Conservation (phyloP, 1,140 invertebrate species). For the Gryon sp. region DNA sequence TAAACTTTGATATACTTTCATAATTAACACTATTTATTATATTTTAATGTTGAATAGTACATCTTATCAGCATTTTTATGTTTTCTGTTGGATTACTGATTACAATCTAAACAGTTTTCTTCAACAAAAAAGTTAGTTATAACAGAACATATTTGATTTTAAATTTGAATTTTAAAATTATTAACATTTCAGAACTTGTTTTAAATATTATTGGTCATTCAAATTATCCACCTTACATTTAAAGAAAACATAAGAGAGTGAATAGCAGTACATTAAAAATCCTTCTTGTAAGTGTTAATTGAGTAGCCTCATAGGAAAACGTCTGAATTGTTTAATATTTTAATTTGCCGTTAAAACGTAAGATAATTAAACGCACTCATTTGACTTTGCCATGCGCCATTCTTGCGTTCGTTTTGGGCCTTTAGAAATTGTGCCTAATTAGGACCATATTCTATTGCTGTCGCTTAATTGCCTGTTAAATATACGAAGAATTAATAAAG, state of each 20-base stretch:
- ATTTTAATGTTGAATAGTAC: too few relatives aligned
- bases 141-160: too few relatives aligned
- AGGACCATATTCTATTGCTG: slow-evolving; percentile 50
- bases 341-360: slow-evolving; percentile 24
- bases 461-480: slow-evolving; percentile 58
- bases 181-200: too few relatives aligned
- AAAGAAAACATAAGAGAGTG: too few relatives aligned
- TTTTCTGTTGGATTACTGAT: too few relatives aligned
- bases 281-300: slow-evolving; percentile 23
- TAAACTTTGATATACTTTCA: too few relatives aligned
- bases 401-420: slow-evolving; percentile 48
- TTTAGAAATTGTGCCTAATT: slow-evolving; percentile 47
- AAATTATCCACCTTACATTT: neutral
- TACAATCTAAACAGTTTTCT: too few relatives aligned
- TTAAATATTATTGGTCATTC: neutral
- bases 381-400: slow-evolving; percentile 34
- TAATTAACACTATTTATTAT: too few relatives aligned
- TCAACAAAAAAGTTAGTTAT: too few relatives aligned
- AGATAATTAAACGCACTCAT: slow-evolving; percentile 39
- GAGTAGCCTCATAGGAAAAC: slow-evolving; percentile 18
- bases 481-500: slow-evolving; percentile 58
- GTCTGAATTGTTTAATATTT: slow-evolving; percentile 43
- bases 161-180: too few relatives aligned
- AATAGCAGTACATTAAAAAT: neutral
- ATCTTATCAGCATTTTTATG: too few relatives aligned